Conservation (phyloP, 2,888 invertebrate genomes). For the Cantharis rufa region DNA sequence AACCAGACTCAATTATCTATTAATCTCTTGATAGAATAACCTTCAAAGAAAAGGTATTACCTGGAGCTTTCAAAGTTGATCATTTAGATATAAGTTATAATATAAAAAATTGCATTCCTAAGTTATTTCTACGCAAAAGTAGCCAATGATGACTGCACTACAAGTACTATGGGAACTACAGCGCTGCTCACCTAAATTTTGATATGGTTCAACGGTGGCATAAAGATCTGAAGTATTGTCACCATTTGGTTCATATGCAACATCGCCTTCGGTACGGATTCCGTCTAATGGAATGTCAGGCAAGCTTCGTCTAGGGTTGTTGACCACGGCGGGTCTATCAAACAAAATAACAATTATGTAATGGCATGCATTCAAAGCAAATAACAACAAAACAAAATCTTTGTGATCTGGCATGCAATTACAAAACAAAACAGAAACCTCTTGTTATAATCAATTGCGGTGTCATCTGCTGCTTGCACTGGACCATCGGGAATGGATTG, state of each 20-base stretch:
- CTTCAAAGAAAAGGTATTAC: too few species aligned
- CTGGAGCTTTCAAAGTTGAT: too few species aligned
- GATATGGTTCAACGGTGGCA: slow-evolving; percentile 69
- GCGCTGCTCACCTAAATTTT: slow-evolving; percentile 38
- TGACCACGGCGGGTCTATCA: slow-evolving; percentile 55
- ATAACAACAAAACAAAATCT: not conserved
- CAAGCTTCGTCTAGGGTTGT: slow-evolving; percentile 73
- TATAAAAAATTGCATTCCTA: too few species aligned
- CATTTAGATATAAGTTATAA: too few species aligned
- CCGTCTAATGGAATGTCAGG: slow-evolving; percentile 78
- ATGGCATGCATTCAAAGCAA: not conserved
- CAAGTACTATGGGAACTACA: not conserved
- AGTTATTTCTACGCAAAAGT: too few species aligned
- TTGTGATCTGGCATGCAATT: not conserved
- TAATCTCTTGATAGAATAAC: too few species aligned
- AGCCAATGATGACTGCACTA: too few species aligned
- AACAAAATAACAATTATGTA: not conserved
- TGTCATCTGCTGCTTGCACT: slow-evolving; percentile 31
- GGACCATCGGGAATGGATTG: slow-evolving; percentile 42
- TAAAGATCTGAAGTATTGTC: slow-evolving; percentile 85
- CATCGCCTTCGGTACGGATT: slow-evolving; percentile 49
- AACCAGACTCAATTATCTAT: too few species aligned
- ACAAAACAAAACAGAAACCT: slow-evolving; percentile 48
- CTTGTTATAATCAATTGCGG: slow-evolving; percentile 47
- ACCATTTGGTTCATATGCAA: slow-evolving; percentile 54